Percentiles rank a stretch among this genome's conserved stretches.
These are phyloP conservation scores for zebrafish (Danio rerio) DNA, from an alignment of 2,113 vertebrate genomes.

Conservation along the genomic window GRCz12tu NC_133196.1:25378501-25379000, in stretches of 20 bases:
- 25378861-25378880: background rate
- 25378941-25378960: background rate
- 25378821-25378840: background rate
- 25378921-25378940: background rate
- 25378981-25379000: background rate
- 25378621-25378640: constrained; percentile 7
- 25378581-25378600: background rate
- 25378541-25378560: background rate
- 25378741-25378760: constrained; percentile 25
- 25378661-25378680: constrained; percentile 50
- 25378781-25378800: background rate
- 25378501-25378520: background rate
- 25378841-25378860: background rate
- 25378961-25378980: constrained; percentile 23
- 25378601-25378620: background rate
- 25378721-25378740: constrained; percentile 39
- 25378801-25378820: background rate
- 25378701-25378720: constrained; percentile 48
- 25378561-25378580: background rate
- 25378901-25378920: background rate
- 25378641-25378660: constrained; percentile 44
- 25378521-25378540: constrained; percentile 29
- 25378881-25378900: background rate
- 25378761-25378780: constrained; percentile 24
- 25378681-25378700: constrained; percentile 48